Conservation (phyloP, 2,113 vertebrate genomes). For the Chionis minor region DNA sequence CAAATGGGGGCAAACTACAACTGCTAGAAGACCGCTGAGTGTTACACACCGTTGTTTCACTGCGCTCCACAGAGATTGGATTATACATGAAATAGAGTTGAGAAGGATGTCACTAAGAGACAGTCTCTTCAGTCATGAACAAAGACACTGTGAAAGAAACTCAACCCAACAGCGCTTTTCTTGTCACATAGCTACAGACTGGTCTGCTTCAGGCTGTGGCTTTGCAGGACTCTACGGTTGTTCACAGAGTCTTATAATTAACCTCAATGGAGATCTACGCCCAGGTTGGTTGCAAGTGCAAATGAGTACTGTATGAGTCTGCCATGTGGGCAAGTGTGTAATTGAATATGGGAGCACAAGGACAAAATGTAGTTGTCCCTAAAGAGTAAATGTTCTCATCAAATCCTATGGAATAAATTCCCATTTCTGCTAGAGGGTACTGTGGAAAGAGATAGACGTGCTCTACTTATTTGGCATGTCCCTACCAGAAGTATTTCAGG, state of each 20-base stretch:
- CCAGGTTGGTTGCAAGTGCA: background rate
- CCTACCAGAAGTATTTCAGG: background rate
- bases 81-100: background rate
- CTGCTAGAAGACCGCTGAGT: background rate
- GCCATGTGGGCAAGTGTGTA: background rate
- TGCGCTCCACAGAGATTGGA: accelerated
- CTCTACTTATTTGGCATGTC: background rate
- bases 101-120: background rate
- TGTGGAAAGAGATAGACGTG: background rate
- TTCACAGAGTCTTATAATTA: background rate
- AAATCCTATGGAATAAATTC: background rate
- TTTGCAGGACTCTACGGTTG: background rate
- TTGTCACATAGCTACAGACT: background rate
- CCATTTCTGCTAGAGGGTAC: background rate
- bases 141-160: background rate
- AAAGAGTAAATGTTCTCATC: slow-evolving; percentile 3
- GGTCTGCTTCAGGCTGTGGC: background rate
- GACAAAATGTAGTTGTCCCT: background rate
- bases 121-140: background rate
- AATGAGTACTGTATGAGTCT: background rate
- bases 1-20: background rate
- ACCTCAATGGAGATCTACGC: background rate
- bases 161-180: background rate
- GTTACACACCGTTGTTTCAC: background rate
- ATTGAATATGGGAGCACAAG: background rate